Base-by-base conservation (phyloP, 2,797 vertebrate species). In the Microctenopoma lineatum region DNA sequence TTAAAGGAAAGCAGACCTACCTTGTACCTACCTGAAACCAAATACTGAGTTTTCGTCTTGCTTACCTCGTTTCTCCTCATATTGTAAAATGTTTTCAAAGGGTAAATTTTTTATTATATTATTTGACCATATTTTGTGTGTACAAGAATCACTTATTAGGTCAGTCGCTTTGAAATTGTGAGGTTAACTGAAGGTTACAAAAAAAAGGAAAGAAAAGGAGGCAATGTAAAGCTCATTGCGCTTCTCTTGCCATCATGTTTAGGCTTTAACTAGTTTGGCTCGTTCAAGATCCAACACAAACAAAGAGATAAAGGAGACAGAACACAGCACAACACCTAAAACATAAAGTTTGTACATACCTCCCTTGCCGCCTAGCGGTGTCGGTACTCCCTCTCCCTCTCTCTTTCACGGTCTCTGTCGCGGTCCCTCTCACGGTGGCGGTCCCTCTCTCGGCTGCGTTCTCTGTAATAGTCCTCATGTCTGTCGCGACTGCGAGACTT, bases 401-500 rank as follows among this genome's bases (percentile, higher is more conserved):
- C 98, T 0, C 97, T 91, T 16, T 99, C 97, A 4, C 97, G 93
- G 75, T 99, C 98, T 0, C 98, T 92, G 83, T 99, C 98, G 0
- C 98, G 87, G 46, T 99, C 98, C 0, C 98, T 93, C 83, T 99
- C 98, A 0, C 97, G 96, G 29, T 99, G 97, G 63, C 98, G 94
- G 88, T 99, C 98, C 0, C 97, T 90, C 67, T 99, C 98, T 3
- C 97, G 95, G 87, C 98, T 99, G 75, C 98, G 95, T 84, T 99
- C 98, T 66, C 98, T 92, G 78, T 99, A 99, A 79, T 99, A 99
- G 90, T 99, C 98, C 76, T 99, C 98, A 0, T 98, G 98, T 1
- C 97, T 94, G 81, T 99, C 98, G n/a, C 98, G 95, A 77, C 98
- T 99, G 66, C 97, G 97, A 2, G 98, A 99, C 87, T 99, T 99